Evolutionary conservation across 1,140 invertebrate genomes (phyloP).

Genomic region (Brachionus asplanchnoidis): DNA sequence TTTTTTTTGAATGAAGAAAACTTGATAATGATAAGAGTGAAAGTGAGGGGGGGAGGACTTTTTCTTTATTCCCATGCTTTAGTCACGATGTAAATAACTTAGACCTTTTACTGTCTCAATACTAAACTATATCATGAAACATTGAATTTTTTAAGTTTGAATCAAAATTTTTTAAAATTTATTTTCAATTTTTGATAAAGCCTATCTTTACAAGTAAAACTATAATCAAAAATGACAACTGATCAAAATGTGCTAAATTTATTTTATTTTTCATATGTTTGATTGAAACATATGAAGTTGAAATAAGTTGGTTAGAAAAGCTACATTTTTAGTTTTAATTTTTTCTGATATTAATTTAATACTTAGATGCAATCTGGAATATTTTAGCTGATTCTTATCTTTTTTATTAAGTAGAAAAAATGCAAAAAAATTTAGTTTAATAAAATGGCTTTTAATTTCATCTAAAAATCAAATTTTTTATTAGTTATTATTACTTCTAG

Average conservation of each 20-base stretch:
- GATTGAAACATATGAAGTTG: too few species aligned
- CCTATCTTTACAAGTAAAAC: too few species aligned
- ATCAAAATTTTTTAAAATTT: too few species aligned
- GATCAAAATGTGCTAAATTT: too few species aligned
- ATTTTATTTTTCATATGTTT: too few species aligned
- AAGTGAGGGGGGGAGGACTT: background rate
- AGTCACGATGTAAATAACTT: background rate
- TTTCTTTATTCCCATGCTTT: background rate
- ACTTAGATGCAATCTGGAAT: background rate
- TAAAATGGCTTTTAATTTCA: background rate
- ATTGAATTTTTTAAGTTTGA: too few species aligned
- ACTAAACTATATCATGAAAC: too few species aligned
- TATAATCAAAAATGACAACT: too few species aligned
- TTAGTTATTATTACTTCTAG: too few species aligned
- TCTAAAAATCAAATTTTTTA: background rate
- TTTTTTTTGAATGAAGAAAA: background rate
- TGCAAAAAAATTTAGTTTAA: background rate
- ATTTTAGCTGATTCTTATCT: background rate
- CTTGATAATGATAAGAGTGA: background rate
- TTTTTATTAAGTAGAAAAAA: background rate
- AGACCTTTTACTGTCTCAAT: background rate
- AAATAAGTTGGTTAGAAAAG: too few species aligned
- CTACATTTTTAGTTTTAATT: background rate
- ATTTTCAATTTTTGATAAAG: too few species aligned
- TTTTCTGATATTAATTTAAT: background rate